Evolutionary conservation across 2,797 vertebrate species (phyloP).

Genomic region (Philypnodon macrostomus): DNA sequence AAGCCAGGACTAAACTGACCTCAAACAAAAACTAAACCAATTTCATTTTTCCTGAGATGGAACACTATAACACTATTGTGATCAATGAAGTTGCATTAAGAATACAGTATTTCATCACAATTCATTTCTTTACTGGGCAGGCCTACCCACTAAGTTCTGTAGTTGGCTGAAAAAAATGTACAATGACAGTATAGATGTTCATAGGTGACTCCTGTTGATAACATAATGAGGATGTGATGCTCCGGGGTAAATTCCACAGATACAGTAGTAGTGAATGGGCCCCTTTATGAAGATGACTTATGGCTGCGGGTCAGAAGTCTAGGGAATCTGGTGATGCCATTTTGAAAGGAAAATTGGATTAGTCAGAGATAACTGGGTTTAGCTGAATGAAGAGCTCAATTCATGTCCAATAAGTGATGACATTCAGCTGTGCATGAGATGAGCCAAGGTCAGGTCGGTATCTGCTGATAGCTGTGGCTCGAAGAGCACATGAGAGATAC

Average conservation of each 20-base stretch:
- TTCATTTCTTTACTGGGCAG: too few species aligned
- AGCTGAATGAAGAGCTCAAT: constrained; percentile 39
- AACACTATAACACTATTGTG: too few species aligned
- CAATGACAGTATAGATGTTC: constrained; percentile 13
- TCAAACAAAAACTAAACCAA: too few species aligned
- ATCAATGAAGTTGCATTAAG: too few species aligned
- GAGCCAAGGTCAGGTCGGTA: constrained; percentile 46
- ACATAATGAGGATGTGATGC: constrained; percentile 44
- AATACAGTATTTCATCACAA: too few species aligned
- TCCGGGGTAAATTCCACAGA: constrained; percentile 57
- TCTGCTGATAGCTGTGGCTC: constrained; percentile 27
- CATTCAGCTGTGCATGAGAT: constrained; percentile 40
- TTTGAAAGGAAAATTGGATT: constrained; percentile 47
- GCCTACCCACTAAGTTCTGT: constrained; percentile 16
- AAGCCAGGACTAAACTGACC: too few species aligned
- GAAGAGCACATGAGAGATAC: constrained; percentile 19
- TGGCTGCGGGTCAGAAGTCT: constrained; percentile 41
- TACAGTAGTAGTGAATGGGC: constrained; percentile 55
- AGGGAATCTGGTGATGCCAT: constrained; percentile 34
- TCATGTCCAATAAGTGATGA: constrained; percentile 43
- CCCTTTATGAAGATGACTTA: constrained; percentile 46
- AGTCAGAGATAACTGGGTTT: constrained; percentile 49
- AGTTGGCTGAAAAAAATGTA: constrained; percentile 20
- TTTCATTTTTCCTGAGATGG: too few species aligned
- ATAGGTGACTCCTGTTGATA: constrained; percentile 48